Conservation (phyloP, 2,797 vertebrate species). For the Streptopelia turtur region DNA sequence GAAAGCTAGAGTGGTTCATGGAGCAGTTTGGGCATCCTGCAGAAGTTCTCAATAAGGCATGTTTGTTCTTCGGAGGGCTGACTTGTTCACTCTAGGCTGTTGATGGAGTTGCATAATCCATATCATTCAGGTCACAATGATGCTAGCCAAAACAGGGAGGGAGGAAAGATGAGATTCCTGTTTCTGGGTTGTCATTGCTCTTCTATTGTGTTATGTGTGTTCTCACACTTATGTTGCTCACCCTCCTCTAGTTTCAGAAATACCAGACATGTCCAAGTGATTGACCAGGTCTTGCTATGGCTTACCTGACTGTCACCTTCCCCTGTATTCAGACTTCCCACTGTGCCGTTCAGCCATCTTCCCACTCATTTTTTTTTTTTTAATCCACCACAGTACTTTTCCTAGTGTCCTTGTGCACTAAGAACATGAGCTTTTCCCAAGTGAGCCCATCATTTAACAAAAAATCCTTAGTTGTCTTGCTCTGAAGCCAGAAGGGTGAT, state of each 20-base stretch:
- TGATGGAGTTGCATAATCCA: background rate
- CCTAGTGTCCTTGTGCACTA: background rate
- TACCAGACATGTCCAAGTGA: fast-evolving
- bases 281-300: background rate
- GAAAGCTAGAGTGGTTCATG: background rate
- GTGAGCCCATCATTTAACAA: background rate
- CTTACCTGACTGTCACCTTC: background rate
- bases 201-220: background rate
- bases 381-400: background rate
- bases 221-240: background rate
- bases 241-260: background rate
- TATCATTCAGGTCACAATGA: background rate
- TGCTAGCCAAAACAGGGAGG: background rate
- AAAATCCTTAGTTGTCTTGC: background rate
- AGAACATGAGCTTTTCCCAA: background rate
- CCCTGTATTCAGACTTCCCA: background rate
- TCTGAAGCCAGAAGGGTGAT: background rate
- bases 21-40: background rate
- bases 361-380: background rate
- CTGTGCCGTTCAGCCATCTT: background rate
- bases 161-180: background rate
- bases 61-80: fast-evolving
- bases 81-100: background rate
- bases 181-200: background rate
- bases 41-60: background rate